Conservation (phyloP, 2,113 vertebrate species). For the Hydropotes inermis region DNA sequence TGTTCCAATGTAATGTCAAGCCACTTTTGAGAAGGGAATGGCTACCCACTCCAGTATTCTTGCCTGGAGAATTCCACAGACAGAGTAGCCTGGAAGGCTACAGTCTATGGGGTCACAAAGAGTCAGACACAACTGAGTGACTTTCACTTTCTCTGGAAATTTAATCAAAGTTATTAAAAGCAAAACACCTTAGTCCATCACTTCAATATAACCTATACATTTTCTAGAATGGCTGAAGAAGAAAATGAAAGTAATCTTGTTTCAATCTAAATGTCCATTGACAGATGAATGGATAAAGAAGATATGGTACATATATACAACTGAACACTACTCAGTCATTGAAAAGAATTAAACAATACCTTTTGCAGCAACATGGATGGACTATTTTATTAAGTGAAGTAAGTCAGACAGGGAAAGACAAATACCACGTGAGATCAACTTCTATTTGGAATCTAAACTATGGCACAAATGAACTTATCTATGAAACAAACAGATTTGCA, state of each 20-base stretch:
- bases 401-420: neutral
- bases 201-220: neutral
- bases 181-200: neutral
- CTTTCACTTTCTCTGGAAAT: neutral
- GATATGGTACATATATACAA: neutral
- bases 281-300: neutral
- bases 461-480: neutral
- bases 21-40: neutral
- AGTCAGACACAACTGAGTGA: neutral
- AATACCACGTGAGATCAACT: neutral
- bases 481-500: neutral
- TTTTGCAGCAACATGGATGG: neutral
- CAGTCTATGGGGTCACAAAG: neutral
- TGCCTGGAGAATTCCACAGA: neutral
- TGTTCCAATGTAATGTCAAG: neutral
- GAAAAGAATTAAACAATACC: neutral
- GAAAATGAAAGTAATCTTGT: neutral
- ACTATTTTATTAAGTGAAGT: neutral
- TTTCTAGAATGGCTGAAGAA: neutral
- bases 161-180: neutral
- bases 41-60: neutral
- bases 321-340: neutral
- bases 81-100: neutral
- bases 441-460: neutral
- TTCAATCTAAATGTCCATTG: neutral